phyloP scores from a whole-genome alignment of 1,140 invertebrate genomes.

The Oryzaephilus surinamensis region DNA sequence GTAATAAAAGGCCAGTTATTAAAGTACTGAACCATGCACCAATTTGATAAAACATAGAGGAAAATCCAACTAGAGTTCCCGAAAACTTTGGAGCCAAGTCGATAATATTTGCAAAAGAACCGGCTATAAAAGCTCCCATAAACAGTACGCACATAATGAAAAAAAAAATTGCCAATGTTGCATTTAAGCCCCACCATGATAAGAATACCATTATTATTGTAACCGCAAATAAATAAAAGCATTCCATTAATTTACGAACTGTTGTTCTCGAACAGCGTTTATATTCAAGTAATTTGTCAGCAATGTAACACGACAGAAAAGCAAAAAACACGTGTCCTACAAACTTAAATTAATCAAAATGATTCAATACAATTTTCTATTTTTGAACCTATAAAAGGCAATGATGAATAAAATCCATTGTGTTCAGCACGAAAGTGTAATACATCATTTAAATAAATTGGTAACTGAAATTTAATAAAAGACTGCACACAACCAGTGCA shows the following conservation, averaged over 20 bases:
- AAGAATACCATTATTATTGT: conserved; percentile 2
- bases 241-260: conserved; percentile 1
- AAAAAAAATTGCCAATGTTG: not conserved
- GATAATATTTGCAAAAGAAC: conserved; percentile 2
- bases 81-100: conserved; percentile 4
- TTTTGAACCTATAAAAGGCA: not conserved
- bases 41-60: too few relatives aligned
- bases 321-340: not conserved
- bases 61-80: too few relatives aligned
- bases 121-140: not conserved
- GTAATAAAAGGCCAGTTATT: too few relatives aligned
- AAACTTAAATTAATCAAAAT: not conserved
- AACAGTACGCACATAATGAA: not conserved
- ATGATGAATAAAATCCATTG: too few relatives aligned
- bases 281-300: not conserved
- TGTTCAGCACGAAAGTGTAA: conserved; percentile 1
- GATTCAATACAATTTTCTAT: not conserved
- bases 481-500: not conserved
- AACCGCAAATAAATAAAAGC: not conserved
- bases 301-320: not conserved
- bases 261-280: not conserved
- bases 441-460: conserved; percentile 4
- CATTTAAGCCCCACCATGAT: not conserved
- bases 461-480: not conserved
- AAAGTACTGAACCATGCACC: too few relatives aligned